These are phyloP conservation scores for Polyommatus iphigenia DNA, from an alignment of 2,888 invertebrate genomes.

Conservation along the genomic window DNA sequence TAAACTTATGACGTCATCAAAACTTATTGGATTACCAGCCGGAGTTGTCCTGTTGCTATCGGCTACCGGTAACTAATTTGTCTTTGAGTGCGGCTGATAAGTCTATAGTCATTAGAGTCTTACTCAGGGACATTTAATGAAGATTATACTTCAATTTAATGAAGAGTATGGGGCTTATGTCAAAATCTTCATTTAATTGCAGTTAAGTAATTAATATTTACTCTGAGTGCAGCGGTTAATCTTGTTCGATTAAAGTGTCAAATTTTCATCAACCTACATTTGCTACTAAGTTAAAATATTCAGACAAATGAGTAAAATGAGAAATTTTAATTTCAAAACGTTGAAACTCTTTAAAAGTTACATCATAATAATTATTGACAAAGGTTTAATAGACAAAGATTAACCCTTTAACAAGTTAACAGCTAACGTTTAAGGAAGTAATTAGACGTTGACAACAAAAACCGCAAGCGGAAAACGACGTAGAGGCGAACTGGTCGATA, in stretches of 20 bases:
- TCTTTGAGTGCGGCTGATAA: not conserved
- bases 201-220: no score
- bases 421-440: constrained; percentile 58
- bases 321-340: not conserved
- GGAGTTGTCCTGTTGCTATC: not conserved
- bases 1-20: constrained; percentile 31
- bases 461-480: constrained; percentile 65
- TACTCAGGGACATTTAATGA: no score
- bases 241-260: no score
- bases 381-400: constrained; percentile 25
- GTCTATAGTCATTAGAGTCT: no score
- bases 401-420: constrained; percentile 41
- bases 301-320: not conserved
- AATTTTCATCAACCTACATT: not conserved
- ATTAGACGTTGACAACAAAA: constrained; percentile 64
- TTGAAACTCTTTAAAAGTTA: not conserved
- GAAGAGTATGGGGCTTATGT: no score
- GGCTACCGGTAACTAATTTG: not conserved
- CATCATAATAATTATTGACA: not conserved
- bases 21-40: not conserved
- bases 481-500: constrained; percentile 44
- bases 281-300: not conserved
- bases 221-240: no score
- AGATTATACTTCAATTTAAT: no score
- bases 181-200: no score